Evolutionary conservation across 2,888 invertebrate species (phyloP).

Genomic region (Cepaea hortensis): DNA sequence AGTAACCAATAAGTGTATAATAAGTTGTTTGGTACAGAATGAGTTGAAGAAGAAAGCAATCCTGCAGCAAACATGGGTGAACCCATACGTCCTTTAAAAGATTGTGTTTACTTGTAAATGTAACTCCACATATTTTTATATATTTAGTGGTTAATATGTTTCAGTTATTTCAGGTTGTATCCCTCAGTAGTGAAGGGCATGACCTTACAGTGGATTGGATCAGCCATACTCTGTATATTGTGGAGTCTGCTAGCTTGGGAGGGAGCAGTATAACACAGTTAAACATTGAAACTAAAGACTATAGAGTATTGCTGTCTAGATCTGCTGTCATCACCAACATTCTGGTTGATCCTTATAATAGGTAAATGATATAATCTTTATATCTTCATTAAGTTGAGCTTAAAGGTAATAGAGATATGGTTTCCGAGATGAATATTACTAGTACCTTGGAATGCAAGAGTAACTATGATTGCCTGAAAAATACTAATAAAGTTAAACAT

Average conservation of each 20-base stretch:
- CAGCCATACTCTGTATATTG: slow-evolving; percentile 88
- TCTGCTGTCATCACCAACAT: slow-evolving; percentile 81
- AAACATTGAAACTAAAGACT: slow-evolving; percentile 65
- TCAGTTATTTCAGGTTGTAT: slow-evolving; percentile 58
- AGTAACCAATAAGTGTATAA: no score
- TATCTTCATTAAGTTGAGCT: background rate
- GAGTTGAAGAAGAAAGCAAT: no score
- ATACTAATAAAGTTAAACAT: no score
- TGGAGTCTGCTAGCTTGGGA: slow-evolving; percentile 80
- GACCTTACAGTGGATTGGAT: slow-evolving; percentile 92
- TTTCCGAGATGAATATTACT: no score
- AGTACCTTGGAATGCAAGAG: no score
- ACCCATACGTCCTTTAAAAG: no score
- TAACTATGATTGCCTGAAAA: no score
- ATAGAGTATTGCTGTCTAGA: slow-evolving; percentile 64
- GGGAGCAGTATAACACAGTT: slow-evolving; percentile 76
- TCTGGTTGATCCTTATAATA: slow-evolving; percentile 85
- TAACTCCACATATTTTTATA: background rate
- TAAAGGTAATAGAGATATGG: no score
- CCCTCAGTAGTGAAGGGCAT: slow-evolving; percentile 77
- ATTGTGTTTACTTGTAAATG: background rate
- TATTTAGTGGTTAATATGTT: background rate
- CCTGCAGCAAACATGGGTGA: no score
- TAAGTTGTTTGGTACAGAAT: no score
- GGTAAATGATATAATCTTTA: slow-evolving; percentile 76